phyloP scores from a whole-genome alignment of 2,113 vertebrate species.

The Acanthisitta chloris region DNA sequence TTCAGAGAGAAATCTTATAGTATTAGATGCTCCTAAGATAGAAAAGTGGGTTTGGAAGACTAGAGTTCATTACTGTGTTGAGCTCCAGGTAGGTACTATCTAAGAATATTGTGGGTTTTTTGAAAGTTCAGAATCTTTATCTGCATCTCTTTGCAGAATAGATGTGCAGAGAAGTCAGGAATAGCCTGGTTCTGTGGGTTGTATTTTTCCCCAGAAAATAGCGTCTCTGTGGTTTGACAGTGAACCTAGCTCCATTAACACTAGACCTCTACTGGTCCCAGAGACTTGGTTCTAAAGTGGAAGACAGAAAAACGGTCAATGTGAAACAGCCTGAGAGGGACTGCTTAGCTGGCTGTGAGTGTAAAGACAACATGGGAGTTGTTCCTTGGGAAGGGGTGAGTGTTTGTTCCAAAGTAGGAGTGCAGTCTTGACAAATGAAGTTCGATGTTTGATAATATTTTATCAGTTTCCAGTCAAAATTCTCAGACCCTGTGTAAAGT shows the following conservation, averaged over 20 bases:
- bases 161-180: not conserved
- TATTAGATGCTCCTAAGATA: not conserved
- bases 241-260: not conserved
- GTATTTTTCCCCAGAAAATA: not conserved
- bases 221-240: not conserved
- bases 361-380: not conserved
- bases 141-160: too few relatives aligned
- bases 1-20: not conserved
- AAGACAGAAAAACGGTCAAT: not conserved
- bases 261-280: not conserved
- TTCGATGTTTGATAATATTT: not conserved
- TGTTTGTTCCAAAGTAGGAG: not conserved
- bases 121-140: not conserved
- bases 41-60: not conserved
- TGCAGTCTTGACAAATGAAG: not conserved
- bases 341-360: not conserved
- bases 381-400: not conserved
- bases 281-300: not conserved
- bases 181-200: not conserved
- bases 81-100: not conserved
- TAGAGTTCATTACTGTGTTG: not conserved
- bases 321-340: not conserved
- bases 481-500: not conserved
- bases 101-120: not conserved
- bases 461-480: not conserved